Evolutionary conservation across 2,888 invertebrate genomes (phyloP).

Genomic region (Orthosia cruda): DNA sequence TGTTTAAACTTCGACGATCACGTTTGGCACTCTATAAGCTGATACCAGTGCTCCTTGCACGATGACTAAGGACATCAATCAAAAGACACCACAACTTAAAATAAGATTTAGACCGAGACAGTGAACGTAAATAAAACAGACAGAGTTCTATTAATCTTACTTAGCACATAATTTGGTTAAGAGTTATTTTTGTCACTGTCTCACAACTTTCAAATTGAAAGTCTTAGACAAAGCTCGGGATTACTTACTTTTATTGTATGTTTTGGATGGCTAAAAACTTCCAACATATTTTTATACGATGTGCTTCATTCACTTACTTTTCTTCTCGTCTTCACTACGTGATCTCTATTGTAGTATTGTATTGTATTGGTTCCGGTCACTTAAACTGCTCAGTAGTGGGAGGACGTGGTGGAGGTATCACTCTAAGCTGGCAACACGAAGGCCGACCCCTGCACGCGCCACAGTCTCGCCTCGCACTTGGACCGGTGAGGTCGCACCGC

Average conservation of each 20-base stretch:
- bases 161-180: too few relatives aligned
- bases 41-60: not conserved
- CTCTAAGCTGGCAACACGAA: slow-evolving; percentile 93
- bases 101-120: too few relatives aligned
- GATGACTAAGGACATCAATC: not conserved
- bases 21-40: not conserved
- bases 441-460: slow-evolving; percentile 92
- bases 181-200: too few relatives aligned
- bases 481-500: slow-evolving; percentile 94
- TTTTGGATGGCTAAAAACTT: too few relatives aligned
- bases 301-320: not conserved
- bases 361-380: slow-evolving; percentile 93
- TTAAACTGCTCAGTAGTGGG: slow-evolving; percentile 95
- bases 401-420: slow-evolving; percentile 90
- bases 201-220: too few relatives aligned
- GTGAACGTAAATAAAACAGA: too few relatives aligned
- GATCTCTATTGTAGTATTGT: slow-evolving; percentile 82
- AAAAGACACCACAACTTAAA: not conserved
- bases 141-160: too few relatives aligned
- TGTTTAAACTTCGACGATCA: not conserved
- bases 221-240: too few relatives aligned
- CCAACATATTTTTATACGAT: too few relatives aligned
- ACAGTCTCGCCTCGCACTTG: slow-evolving; percentile 89
- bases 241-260: too few relatives aligned
- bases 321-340: not conserved